Evolutionary conservation across 2,113 vertebrate species (phyloP).

Genomic region (Varanus komodoensis): DNA sequence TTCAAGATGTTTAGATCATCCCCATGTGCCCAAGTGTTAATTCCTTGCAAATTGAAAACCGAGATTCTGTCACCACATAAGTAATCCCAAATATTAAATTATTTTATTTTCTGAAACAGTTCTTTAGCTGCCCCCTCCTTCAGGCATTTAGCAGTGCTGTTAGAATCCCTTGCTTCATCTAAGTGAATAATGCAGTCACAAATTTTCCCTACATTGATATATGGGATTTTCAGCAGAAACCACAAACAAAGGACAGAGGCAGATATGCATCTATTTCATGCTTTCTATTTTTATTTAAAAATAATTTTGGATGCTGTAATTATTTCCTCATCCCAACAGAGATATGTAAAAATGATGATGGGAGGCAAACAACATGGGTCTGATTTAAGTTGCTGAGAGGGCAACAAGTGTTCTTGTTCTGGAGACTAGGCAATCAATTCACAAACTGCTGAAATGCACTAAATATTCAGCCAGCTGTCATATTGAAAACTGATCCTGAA

Average conservation of each 20-base stretch:
- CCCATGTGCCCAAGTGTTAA: too few relatives aligned
- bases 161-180: not conserved
- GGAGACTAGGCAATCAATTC: conserved; percentile 30
- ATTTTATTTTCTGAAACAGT: too few relatives aligned
- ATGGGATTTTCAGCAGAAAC: not conserved
- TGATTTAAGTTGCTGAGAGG: conserved; percentile 50
- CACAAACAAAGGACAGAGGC: not conserved
- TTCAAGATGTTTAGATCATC: too few relatives aligned
- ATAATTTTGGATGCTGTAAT: not conserved
- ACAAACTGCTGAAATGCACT: conserved; percentile 54
- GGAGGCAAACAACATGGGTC: conserved; percentile 15
- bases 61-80: too few relatives aligned
- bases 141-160: not conserved
- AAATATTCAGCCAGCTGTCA: conserved; percentile 58
- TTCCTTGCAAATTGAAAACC: too few relatives aligned
- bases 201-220: not conserved
- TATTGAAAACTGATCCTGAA: conserved; percentile 43
- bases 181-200: not conserved
- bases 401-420: conserved; percentile 30
- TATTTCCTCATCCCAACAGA: not conserved
- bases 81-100: too few relatives aligned
- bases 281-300: not conserved
- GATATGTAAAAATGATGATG: not conserved
- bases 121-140: not conserved
- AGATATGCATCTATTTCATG: not conserved